Evolutionary conservation across 2,888 invertebrate species (phyloP).

Genomic region (Acanthopleura granulata): DNA sequence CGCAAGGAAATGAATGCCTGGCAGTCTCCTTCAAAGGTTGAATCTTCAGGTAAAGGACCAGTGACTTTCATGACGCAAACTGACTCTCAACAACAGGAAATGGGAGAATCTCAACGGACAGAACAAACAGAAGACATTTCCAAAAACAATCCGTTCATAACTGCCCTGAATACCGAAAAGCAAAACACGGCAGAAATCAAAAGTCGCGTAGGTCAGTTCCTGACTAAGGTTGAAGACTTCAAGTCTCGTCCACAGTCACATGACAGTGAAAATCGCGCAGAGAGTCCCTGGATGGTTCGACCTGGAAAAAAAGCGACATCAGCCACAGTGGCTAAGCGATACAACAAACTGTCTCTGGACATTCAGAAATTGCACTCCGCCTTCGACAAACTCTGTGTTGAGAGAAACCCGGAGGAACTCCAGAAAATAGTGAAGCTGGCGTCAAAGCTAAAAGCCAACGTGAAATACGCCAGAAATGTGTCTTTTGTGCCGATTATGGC

Average conservation of each 20-base stretch:
- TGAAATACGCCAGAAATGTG: slow-evolving; percentile 37
- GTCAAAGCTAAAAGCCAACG: slow-evolving; percentile 43
- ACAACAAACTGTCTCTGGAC: neutral
- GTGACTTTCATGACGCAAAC: too few species aligned
- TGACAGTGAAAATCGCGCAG: neutral
- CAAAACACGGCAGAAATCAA: neutral
- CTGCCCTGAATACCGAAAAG: neutral
- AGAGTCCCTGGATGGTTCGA: neutral
- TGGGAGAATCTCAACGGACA: too few species aligned
- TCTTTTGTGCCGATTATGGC: slow-evolving; percentile 40
- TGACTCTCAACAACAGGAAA: too few species aligned
- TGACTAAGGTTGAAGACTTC: neutral
- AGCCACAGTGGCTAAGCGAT: slow-evolving; percentile 7
- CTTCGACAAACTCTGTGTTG: slow-evolving; percentile 46
- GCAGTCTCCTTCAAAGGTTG: too few species aligned
- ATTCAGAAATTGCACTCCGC: slow-evolving; percentile 25
- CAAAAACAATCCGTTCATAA: neutral
- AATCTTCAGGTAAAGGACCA: too few species aligned
- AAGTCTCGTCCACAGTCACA: neutral
- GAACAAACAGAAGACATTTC: too few species aligned
- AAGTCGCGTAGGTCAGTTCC: neutral
- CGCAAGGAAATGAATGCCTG: too few species aligned
- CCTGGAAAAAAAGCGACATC: neutral
- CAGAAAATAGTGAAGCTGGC: slow-evolving; percentile 45
- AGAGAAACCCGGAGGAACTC: slow-evolving; percentile 37